Base-by-base conservation (phyloP, 2,888 invertebrate genomes). In the Drosophila multiciliata region DNA sequence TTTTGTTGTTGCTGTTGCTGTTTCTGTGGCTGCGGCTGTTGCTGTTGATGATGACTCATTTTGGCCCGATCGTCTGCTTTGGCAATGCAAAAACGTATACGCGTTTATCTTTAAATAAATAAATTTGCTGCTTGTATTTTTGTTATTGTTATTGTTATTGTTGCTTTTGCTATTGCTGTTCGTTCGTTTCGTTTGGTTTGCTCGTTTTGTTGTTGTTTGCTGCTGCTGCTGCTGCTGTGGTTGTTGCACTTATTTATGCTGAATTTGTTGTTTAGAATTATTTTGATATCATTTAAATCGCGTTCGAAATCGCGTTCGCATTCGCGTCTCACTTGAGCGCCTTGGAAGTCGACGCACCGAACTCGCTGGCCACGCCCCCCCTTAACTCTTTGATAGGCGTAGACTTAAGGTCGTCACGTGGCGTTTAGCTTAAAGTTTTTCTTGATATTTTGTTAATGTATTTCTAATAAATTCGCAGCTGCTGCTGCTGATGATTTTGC, bases 381-480 rank as follows among this genome's bases (percentile, higher is more conserved):
- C 59, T 70, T 66, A 54, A 62, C 70, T 60, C 70, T 72, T 73
- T 45, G 67, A 55, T 52, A 55, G 73, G 69, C 82, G 82, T 58
- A 79, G 74, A 85, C 80, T 81, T 85, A 88, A 89, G 88, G 83
- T 84, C 83, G 83, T 88, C 86, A 88, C 83, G 88, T 88, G 88
- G 86, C 86, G 82, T 78, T 75, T 67, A 40, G 54, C 49, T 65
- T 73, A 29, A 78, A 66, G 53, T 71, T 63, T 49, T 54, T 52
- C 20, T 57, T 23, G 40, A 50, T 15, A 58, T 60, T 40, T 48
- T 54, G 33, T 42, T 45, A 20, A 53, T 63, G 6, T 38, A 61
- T 29, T 11, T 52, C 29, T 36, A 64, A n/a, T 23, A 50, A 52
- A 23, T 35, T 23, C 54, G 49, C 23, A 15, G 20, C 17, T 29